phyloP scores from a whole-genome alignment of 2,797 vertebrate genomes.

The Helarctos malayanus region DNA sequence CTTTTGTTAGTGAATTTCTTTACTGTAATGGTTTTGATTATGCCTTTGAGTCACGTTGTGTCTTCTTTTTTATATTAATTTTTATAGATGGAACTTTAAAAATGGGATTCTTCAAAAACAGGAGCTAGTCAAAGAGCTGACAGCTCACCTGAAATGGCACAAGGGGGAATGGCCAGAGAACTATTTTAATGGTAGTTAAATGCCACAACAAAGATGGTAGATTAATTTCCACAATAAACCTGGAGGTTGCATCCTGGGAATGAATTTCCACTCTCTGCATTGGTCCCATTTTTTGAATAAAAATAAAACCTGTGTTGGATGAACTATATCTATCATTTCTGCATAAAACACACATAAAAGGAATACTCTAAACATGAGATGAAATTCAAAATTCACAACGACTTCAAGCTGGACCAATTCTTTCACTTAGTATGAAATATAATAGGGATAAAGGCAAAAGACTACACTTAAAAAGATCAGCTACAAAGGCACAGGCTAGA shows the following conservation, averaged over 20 bases:
- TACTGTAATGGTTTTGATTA: neutral
- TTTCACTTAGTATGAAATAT: neutral
- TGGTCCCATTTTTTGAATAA: neutral
- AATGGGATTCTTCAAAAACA: neutral
- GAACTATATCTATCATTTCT: neutral
- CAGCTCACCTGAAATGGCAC: neutral
- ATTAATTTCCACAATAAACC: neutral
- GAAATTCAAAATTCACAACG: neutral
- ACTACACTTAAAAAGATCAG: neutral
- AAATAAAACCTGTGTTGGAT: neutral
- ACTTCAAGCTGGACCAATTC: neutral
- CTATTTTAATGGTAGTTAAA: slow-evolving; percentile 10
- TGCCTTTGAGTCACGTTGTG: neutral
- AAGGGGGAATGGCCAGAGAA: neutral
- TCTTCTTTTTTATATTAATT: neutral
- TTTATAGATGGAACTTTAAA: neutral
- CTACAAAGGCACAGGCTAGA: no score
- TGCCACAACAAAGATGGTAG: neutral
- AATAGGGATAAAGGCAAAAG: neutral
- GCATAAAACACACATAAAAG: neutral
- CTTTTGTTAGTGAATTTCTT: slow-evolving; percentile 1
- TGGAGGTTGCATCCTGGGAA: neutral
- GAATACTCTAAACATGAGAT: neutral
- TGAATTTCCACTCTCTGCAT: neutral
- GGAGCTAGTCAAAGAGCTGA: neutral